Evolutionary conservation across 2,113 vertebrate species (phyloP), one percentile per base, ranked within the genome.

Genomic region (Eulemur rufifrons): DNA sequence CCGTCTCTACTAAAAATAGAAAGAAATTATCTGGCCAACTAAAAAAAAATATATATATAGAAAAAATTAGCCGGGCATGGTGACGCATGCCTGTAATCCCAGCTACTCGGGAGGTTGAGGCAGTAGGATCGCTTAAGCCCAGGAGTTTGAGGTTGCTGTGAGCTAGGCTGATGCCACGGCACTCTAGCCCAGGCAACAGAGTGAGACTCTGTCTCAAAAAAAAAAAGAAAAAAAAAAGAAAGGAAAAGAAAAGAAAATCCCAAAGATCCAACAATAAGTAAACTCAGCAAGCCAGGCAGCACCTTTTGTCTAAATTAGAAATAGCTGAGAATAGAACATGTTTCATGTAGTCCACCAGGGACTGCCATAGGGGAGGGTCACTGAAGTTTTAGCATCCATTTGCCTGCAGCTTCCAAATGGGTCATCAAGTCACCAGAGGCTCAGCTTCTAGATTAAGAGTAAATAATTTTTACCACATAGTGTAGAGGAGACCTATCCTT

Each of bases 271-370:
- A 76, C 39, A 80, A 23, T 77, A 91, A 89, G 37, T 39, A 84
- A 91, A 86, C 27, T 86, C 25, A 92, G n/a, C 8, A 88, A 83
- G 54, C 14, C 21, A 93, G 17, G 27, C 21, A 95, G 47, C 56
- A 47, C 50, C 66, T 88, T 91, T 94, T 92, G 34, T 97, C 77
- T 84, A 94, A 94, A 69, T 83, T 89, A 61, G 71, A 91, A 91
- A 80, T 96, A 87, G 74, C 63, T 86, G 18, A 81, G 52, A 87
- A 56, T 59, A 89, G 64, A 94, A 52, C n/a, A 68, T 86, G 12
- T 63, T 61, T 52, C 83, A 13, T 39, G 9, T 73, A 6, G 25
- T 68, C 37, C 18, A 71, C 39, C 50, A 93, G 47, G 23, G 34
- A 82, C 54, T 95, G 81, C 54, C 80, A 68, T 23, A 93, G 64